A percentile compares a stretch with the other conserved stretches of the same genome.
Evolutionary conservation across 2,888 invertebrate species (phyloP).

Genomic region (Drosophila subquinaria): DNA sequence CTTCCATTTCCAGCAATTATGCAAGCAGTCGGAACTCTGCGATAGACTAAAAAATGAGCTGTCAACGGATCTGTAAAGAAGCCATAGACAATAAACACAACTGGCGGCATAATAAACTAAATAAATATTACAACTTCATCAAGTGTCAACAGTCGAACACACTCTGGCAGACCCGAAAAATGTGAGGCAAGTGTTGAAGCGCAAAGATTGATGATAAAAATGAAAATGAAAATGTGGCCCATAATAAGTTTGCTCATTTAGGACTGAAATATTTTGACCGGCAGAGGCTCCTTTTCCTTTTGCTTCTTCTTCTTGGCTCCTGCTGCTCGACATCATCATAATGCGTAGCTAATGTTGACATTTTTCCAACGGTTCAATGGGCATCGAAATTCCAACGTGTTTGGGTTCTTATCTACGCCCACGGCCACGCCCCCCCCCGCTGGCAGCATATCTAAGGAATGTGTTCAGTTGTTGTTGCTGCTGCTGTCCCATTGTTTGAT

Average conservation of each 20-base stretch:
- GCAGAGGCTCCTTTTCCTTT: constrained; percentile 2
- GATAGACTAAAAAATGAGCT: constrained; percentile 54
- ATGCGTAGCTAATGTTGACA: constrained; percentile 78
- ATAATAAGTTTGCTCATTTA: constrained; percentile 52
- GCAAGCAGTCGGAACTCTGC: not conserved
- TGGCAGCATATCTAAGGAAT: constrained; percentile 37
- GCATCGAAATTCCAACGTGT: constrained; percentile 67
- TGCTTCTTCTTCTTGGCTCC: constrained; percentile 1
- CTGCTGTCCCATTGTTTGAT: constrained; percentile 71
- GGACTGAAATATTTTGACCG: constrained; percentile 38
- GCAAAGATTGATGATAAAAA: constrained; percentile 82
- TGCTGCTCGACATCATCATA: constrained; percentile 55
- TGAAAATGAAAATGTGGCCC: constrained; percentile 46
- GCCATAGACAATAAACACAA: constrained; percentile 36
- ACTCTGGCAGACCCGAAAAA: constrained; percentile 24
- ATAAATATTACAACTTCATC: constrained; percentile 79
- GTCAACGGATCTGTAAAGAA: constrained; percentile 50
- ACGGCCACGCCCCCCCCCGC: constrained; percentile 34
- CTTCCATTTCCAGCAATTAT: not conserved
- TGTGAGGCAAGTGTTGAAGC: constrained; percentile 75
- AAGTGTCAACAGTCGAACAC: constrained; percentile 48
- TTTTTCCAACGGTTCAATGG: constrained; percentile 75
- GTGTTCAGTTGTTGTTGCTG: constrained; percentile 15
- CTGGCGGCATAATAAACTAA: constrained; percentile 60
- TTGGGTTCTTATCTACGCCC: constrained; percentile 52